phyloP scores from a whole-genome alignment of 2,888 invertebrate species.

The Branchinecta sandiegonensis region DNA sequence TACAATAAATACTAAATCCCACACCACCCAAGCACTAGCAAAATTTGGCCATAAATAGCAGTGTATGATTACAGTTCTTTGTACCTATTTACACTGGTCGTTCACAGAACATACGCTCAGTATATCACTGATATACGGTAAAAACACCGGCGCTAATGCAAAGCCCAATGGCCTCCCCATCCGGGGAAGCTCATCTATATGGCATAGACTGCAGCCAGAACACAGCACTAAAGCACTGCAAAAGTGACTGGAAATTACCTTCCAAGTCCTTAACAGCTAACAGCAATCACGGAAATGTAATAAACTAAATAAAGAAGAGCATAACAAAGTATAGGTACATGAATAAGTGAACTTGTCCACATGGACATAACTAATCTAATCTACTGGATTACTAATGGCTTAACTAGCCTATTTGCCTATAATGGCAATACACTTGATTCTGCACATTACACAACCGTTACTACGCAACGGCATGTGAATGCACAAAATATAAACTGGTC shows the following conservation, averaged over 20 bases:
- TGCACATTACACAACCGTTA: not conserved
- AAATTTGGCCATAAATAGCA: not conserved
- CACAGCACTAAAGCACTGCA: constrained; percentile 23
- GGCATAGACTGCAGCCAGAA: no score
- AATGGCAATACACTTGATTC: constrained; percentile 14
- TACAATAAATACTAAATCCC: no score
- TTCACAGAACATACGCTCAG: constrained; percentile 93
- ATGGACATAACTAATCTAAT: no score
- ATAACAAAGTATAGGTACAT: no score
- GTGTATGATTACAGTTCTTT: constrained; percentile 6
- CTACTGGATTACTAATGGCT: no score
- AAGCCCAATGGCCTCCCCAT: no score
- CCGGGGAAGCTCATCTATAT: no score
- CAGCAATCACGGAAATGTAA: no score
- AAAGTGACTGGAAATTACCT: constrained; percentile 41
- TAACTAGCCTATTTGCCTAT: not conserved
- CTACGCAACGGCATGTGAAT: constrained; percentile 1
- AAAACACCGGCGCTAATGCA: constrained; percentile 42
- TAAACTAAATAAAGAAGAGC: no score
- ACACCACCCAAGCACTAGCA: constrained; percentile 1
- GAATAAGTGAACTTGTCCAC: no score
- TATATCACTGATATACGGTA: constrained; percentile 99
- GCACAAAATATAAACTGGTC: constrained; percentile 17
- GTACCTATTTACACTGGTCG: constrained; percentile 32
- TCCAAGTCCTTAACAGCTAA: constrained; percentile 30